These are phyloP conservation scores for Hippoglossus hippoglossus DNA, from an alignment of 2,797 vertebrate species.

Conservation along the genomic window DNA sequence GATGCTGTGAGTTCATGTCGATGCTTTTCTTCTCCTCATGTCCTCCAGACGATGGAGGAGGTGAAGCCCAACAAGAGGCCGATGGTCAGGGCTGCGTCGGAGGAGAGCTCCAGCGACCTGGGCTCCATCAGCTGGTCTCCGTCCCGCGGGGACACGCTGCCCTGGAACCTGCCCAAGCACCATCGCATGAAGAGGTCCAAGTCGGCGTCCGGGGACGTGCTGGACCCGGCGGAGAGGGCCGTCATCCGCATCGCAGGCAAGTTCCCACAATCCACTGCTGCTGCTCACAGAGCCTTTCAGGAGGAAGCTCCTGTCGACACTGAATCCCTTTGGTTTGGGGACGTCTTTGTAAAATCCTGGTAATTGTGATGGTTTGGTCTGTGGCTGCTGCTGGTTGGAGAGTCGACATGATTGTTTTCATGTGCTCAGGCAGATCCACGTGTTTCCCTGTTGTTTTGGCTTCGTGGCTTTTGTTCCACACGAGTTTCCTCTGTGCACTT, in stretches of 20 bases:
- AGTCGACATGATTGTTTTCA: too few relatives aligned
- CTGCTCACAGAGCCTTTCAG: background rate
- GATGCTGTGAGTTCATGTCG: background rate
- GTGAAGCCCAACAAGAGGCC: constrained; percentile 76
- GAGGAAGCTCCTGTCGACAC: too few relatives aligned
- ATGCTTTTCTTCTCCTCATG: background rate
- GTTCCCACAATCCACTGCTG: background rate
- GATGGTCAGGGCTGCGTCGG: constrained; percentile 80
- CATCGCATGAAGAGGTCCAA: constrained; percentile 90
- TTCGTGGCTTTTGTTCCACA: too few relatives aligned
- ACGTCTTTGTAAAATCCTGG: too few relatives aligned
- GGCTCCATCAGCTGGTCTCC: constrained; percentile 67
- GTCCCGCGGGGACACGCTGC: constrained; percentile 90
- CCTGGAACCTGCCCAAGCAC: constrained; percentile 94
- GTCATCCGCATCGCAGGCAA: constrained; percentile 94
- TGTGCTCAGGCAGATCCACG: too few relatives aligned
- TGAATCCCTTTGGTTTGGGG: too few relatives aligned
- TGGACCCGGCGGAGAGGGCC: constrained; percentile 92
- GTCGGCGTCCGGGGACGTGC: constrained; percentile 86
- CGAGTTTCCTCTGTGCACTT: too few relatives aligned
- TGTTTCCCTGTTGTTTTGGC: too few relatives aligned
- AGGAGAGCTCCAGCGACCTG: constrained; percentile 79
- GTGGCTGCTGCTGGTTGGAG: background rate
- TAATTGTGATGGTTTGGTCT: too few relatives aligned
- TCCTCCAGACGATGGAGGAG: constrained; percentile 81